Conservation (phyloP, 2,888 invertebrate species). For the Acronicta alni region DNA sequence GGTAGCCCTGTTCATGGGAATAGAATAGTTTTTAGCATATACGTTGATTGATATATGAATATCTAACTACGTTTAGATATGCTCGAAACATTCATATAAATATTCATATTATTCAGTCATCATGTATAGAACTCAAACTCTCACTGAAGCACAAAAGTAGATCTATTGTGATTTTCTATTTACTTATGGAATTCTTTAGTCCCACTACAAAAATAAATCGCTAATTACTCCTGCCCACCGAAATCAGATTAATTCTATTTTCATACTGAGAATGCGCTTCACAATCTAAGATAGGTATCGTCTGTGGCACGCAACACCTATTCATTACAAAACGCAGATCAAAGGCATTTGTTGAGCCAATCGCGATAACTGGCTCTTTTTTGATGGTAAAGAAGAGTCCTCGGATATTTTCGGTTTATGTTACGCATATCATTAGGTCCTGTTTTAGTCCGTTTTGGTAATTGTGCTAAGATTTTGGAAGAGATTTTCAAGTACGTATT, state of each 20-base stretch:
- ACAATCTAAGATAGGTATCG: constrained; percentile 52
- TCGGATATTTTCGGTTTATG: constrained; percentile 37
- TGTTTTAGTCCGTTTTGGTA: neutral
- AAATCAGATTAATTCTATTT: constrained; percentile 57
- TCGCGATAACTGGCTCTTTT: constrained; percentile 43
- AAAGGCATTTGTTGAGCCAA: constrained; percentile 44
- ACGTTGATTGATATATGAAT: too few species aligned
- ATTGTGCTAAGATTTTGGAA: neutral
- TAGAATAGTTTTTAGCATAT: too few species aligned
- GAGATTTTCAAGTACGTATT: neutral
- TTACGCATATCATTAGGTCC: neutral
- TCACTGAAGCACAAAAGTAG: too few species aligned
- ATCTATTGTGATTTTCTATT: neutral
- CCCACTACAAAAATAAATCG: constrained; percentile 34
- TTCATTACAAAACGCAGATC: constrained; percentile 55
- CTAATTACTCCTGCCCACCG: constrained; percentile 44
- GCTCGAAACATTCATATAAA: too few species aligned
- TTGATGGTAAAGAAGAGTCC: constrained; percentile 46
- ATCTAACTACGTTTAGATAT: too few species aligned
- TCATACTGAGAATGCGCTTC: constrained; percentile 39
- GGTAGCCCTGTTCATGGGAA: too few species aligned
- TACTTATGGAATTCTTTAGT: neutral
- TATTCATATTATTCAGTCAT: too few species aligned
- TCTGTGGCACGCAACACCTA: constrained; percentile 50
- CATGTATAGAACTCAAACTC: too few species aligned